Evolutionary conservation across 2,113 vertebrate genomes (phyloP).

Genomic region (Poeciliopsis turrubarensis): DNA sequence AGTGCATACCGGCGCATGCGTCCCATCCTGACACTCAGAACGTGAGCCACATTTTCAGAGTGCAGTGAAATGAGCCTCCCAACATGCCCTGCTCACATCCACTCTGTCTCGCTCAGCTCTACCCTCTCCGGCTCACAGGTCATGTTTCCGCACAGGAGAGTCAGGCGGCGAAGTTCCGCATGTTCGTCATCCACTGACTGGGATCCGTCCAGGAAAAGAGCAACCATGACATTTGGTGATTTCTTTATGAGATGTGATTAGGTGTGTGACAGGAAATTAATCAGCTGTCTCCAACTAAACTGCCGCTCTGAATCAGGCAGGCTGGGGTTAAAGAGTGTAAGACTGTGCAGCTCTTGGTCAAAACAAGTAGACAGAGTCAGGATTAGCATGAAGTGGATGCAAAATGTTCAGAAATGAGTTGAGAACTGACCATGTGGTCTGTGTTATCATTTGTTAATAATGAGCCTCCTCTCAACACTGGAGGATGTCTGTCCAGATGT

Average conservation of each 20-base stretch:
- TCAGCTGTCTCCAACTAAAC: slow-evolving; percentile 29
- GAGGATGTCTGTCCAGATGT: neutral
- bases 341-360: slow-evolving; percentile 1
- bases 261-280: slow-evolving; percentile 51
- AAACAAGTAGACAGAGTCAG: neutral
- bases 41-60: slow-evolving; percentile 41
- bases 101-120: slow-evolving; percentile 8
- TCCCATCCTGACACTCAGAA: slow-evolving; percentile 26
- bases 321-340: slow-evolving; percentile 18
- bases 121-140: neutral
- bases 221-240: slow-evolving; percentile 32
- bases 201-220: slow-evolving; percentile 49
- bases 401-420: neutral
- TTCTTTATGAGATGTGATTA: slow-evolving; percentile 68
- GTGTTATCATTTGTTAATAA: neutral
- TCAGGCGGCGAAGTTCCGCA: neutral
- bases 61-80: slow-evolving; percentile 13
- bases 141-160: neutral
- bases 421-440: neutral
- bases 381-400: no score
- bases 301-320: slow-evolving; percentile 16
- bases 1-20: neutral
- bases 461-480: neutral
- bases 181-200: slow-evolving; percentile 32
- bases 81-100: neutral